Base-by-base conservation (phyloP, 2,797 vertebrate genomes). In the Sphenopsis melanotis region DNA sequence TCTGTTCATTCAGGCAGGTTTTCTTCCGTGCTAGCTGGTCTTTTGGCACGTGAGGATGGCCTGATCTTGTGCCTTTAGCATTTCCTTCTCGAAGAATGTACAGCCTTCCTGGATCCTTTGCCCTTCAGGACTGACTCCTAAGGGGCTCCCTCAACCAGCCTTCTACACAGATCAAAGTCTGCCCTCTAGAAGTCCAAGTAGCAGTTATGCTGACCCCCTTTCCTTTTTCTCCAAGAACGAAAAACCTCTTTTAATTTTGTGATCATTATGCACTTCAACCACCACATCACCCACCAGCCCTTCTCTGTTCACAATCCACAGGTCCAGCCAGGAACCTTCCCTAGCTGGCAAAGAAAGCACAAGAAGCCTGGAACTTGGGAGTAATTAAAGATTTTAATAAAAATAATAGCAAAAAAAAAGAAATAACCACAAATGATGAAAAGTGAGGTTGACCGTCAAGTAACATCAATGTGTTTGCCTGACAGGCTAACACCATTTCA, bases 341-440 rank as follows among this genome's bases (percentile, higher is more conserved):
- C 27, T 29, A 42, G 6, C 19, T 55, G 41, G 27, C 41, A n/a
- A 82, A 92, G 87, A 81, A 89, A 90, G 50, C 50, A 41, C 13
- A 65, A 90, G 91, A 82, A 79, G 71, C 15, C 57, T 74, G 56
- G 24, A 96, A 86, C 32, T 89, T 87, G 37, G 57, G 68, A 83
- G 47, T 63, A 83, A 83, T 92, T 77, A 82, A 65, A 9, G 12
- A 70, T 44, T 80, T 41, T 75, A 83, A 90, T 71, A 89, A 97
- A 97, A 95, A 63, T 81, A 94, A 90, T 76, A 87, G 21, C 61
- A 86, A 68, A 95, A 90, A 95, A 90, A 64, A 44, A 36, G 8
- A 22, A 88, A 89, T 91, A 83, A 64, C 32, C 9, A 7, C 91
- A 93, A 95, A 96, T 24, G 29, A 50, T 80, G 66, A 46, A 42